Percentiles rank a stretch among this genome's conserved stretches.
These are phyloP conservation scores for Lepidocolaptes lacrymiger DNA, from an alignment of 2,797 vertebrate species.

Conservation along the genomic window DNA sequence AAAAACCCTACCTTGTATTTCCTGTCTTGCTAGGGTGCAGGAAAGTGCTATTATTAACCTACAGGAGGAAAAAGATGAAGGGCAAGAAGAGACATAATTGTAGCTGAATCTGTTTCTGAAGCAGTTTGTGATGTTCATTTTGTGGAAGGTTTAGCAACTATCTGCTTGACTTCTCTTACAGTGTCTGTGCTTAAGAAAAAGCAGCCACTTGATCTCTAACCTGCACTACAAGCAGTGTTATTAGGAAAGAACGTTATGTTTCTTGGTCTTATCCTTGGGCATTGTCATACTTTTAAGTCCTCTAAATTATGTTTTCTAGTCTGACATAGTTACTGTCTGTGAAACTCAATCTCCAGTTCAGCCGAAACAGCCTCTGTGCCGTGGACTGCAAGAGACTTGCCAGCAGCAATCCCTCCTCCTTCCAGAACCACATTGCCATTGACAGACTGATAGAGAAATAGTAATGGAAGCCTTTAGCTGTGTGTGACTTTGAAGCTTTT, in stretches of 20 bases:
- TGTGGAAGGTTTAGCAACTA: neutral
- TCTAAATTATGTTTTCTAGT: neutral
- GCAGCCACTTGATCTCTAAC: neutral
- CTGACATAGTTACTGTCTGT: neutral
- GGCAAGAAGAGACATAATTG: neutral
- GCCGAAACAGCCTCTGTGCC: neutral
- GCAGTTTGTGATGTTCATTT: neutral
- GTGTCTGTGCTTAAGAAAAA: neutral
- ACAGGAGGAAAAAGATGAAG: neutral
- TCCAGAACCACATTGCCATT: neutral
- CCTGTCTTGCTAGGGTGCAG: neutral
- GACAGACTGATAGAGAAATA: neutral
- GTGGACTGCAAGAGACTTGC: neutral
- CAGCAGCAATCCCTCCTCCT: neutral
- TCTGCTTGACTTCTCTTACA: neutral
- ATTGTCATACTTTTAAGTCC: neutral
- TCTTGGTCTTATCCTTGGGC: neutral
- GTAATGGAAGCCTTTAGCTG: neutral
- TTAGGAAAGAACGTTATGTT: neutral
- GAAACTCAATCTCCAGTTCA: neutral
- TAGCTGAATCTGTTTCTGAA: neutral
- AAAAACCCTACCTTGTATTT: neutral
- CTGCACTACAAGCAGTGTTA: neutral
- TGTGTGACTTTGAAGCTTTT: constrained; percentile 20
- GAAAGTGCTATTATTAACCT: neutral